Evolutionary conservation across 2,888 invertebrate genomes (phyloP).

Genomic region (Caprella mutica): DNA sequence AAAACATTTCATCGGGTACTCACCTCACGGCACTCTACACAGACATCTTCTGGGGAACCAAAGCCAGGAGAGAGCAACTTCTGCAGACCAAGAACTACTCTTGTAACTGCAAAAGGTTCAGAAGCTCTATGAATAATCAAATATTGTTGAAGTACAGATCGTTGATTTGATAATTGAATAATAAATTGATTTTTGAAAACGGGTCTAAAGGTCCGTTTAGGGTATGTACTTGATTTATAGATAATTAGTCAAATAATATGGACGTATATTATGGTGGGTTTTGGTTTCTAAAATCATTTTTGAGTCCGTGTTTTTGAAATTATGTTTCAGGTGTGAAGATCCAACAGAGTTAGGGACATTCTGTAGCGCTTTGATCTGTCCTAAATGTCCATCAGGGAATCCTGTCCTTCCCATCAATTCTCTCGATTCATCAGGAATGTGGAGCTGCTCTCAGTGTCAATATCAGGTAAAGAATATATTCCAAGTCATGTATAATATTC

Average conservation of each 20-base stretch:
- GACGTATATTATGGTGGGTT: no score
- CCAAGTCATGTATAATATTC: no score
- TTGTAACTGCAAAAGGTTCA: conserved; percentile 32
- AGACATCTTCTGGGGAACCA: conserved; percentile 34
- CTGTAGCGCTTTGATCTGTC: conserved; percentile 30
- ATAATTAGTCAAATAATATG: no score
- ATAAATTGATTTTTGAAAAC: no score
- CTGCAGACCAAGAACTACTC: conserved; percentile 17
- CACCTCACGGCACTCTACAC: conserved; percentile 33
- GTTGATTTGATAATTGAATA: no score
- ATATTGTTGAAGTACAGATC: no score
- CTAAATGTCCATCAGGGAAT: conserved; percentile 39
- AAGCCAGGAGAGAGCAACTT: conserved; percentile 34
- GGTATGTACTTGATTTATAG: no score
- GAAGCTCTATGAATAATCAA: no score
- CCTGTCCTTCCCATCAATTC: conserved; percentile 51
- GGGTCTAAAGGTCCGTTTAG: no score
- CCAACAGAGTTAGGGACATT: conserved; percentile 33
- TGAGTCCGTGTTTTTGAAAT: no score
- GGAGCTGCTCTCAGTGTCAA: conserved; percentile 38
- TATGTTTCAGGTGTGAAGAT: conserved; percentile 29
- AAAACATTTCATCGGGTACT: conserved; percentile 49
- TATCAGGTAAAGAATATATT: conserved; percentile 12
- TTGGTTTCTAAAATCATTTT: no score
- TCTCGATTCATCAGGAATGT: conserved; percentile 37